These are phyloP conservation scores for Hippopotamyrus pictus DNA, from an alignment of 2,797 vertebrate species.

Conservation along the genomic window DNA sequence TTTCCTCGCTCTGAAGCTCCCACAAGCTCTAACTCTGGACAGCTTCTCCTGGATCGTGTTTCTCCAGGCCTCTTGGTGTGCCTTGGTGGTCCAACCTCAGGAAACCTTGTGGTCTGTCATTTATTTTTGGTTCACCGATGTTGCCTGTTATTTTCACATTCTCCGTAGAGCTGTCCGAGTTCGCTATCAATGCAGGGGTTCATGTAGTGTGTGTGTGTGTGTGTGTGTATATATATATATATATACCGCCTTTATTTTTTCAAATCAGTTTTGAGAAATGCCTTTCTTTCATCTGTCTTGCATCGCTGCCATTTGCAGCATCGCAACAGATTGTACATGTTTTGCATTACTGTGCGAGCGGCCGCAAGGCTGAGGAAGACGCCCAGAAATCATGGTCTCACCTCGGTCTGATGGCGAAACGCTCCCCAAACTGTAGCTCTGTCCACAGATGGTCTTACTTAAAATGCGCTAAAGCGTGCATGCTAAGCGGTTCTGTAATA, in stretches of 20 bases:
- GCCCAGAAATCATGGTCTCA: neutral
- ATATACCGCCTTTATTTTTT: neutral
- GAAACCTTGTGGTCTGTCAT: neutral
- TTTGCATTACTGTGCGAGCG: neutral
- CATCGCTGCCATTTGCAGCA: neutral
- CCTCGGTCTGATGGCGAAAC: neutral
- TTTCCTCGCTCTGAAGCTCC: neutral
- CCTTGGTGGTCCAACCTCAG: neutral
- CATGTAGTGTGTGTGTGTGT: neutral
- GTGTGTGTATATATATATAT: neutral
- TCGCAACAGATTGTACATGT: neutral
- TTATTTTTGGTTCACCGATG: neutral
- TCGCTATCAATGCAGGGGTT: neutral
- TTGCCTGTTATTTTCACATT: slow-evolving; percentile 1
- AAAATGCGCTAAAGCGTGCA: slow-evolving; percentile 64
- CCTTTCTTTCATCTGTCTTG: neutral
- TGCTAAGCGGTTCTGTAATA: slow-evolving; percentile 61
- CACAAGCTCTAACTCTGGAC: neutral
- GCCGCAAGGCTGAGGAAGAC: neutral
- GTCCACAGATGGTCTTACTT: slow-evolving; percentile 51
- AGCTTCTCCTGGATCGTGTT: neutral
- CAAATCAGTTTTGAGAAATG: neutral
- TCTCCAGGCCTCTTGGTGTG: neutral
- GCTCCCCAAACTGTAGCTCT: neutral
- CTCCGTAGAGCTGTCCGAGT: neutral